These are phyloP conservation scores for Athene cunicularia DNA, from an alignment of 2,113 vertebrate genomes.

Conservation along the genomic window DNA sequence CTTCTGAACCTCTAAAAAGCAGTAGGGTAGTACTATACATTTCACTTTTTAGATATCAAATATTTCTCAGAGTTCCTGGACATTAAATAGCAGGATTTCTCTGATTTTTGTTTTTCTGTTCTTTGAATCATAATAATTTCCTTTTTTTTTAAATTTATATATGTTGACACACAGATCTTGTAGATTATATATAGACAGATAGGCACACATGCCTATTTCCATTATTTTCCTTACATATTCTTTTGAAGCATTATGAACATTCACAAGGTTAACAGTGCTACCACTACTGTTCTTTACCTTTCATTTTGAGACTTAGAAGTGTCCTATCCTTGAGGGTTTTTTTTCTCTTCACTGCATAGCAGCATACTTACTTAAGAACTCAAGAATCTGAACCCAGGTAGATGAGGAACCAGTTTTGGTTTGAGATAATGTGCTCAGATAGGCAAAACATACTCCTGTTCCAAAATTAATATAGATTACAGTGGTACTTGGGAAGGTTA, in stretches of 20 bases:
- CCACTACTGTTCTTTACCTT: background rate
- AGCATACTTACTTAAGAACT: background rate
- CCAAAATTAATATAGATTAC: background rate
- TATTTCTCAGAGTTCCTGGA: background rate
- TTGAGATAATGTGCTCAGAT: background rate
- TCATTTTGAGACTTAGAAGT: background rate
- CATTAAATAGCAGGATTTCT: background rate
- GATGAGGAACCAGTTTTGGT: background rate
- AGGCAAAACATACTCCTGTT: background rate
- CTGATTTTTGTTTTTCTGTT: background rate
- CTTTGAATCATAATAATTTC: background rate
- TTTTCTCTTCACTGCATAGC: background rate
- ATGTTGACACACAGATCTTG: background rate
- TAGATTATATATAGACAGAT: background rate
- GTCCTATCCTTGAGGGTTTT: background rate
- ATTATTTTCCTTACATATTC: background rate
- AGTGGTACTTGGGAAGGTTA: background rate
- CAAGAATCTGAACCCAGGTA: background rate
- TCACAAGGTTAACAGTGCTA: background rate
- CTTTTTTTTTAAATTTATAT: background rate
- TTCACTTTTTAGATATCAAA: background rate
- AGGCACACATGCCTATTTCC: background rate
- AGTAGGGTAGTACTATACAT: background rate
- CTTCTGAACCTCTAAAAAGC: background rate
- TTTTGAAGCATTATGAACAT: background rate